These are phyloP conservation scores for Yponomeuta sedellus DNA, from an alignment of 2,888 invertebrate genomes.

Conservation along the genomic window DNA sequence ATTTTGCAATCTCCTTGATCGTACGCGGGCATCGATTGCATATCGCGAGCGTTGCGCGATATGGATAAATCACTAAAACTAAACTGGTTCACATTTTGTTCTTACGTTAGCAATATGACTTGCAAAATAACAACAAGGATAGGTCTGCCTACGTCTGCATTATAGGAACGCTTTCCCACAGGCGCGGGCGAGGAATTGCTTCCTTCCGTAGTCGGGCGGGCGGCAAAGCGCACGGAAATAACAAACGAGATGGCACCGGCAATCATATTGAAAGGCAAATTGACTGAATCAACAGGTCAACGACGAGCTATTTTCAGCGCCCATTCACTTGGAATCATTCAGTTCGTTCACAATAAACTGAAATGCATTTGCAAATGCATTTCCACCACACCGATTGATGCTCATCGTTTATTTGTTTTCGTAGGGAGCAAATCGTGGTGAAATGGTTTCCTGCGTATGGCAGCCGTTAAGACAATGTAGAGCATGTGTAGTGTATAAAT, in stretches of 20 bases:
- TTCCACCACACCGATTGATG: constrained; percentile 4
- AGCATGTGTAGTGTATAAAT: constrained; percentile 10
- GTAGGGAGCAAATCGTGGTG: constrained; percentile 6
- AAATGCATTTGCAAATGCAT: constrained; percentile 7
- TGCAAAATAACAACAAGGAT: not conserved
- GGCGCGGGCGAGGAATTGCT: constrained; percentile 59
- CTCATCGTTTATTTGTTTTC: constrained; percentile 3
- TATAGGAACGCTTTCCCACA: constrained; percentile 43
- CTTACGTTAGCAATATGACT: not conserved
- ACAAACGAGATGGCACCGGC: constrained; percentile 55
- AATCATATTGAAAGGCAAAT: constrained; percentile 59
- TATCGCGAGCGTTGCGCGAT: constrained; percentile 22
- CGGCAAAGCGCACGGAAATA: constrained; percentile 57
- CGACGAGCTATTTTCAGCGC: constrained; percentile 30
- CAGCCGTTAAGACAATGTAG: not conserved
- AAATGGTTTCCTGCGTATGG: constrained; percentile 12
- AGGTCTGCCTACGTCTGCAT: not conserved
- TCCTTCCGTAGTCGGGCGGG: constrained; percentile 57
- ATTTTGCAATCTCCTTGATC: constrained; percentile 28
- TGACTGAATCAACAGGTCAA: constrained; percentile 65
- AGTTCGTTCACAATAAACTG: not conserved
- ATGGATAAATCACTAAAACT: constrained; percentile 19
- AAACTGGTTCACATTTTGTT: not conserved
- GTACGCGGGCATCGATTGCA: constrained; percentile 29
- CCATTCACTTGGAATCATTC: constrained; percentile 4